These are phyloP conservation scores for Drosophila prostipennis DNA, from an alignment of 2,888 invertebrate species.

Conservation along the genomic window DNA sequence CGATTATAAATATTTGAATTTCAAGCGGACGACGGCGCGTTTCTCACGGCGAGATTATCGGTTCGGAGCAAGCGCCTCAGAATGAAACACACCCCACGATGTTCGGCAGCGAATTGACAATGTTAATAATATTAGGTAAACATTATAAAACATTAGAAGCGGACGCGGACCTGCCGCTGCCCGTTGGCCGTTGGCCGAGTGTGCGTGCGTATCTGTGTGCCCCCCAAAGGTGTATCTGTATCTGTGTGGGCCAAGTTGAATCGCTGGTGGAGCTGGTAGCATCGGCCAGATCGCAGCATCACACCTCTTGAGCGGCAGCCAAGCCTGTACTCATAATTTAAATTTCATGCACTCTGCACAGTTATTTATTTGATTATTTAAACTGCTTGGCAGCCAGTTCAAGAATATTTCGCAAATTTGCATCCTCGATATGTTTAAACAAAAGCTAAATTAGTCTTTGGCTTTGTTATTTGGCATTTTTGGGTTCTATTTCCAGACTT, in stretches of 20 bases:
- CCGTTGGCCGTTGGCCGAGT: slow-evolving; percentile 1
- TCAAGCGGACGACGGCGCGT: slow-evolving; percentile 56
- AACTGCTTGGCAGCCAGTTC: slow-evolving; percentile 24
- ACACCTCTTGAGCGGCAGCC: slow-evolving; percentile 43
- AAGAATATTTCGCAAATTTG: slow-evolving; percentile 36
- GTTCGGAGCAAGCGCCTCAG: slow-evolving; percentile 70
- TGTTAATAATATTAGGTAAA: slow-evolving; percentile 81
- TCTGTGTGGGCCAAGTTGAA: slow-evolving; percentile 6
- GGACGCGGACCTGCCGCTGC: slow-evolving; percentile 42
- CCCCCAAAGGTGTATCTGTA: background rate
- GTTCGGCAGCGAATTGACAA: slow-evolving; percentile 82
- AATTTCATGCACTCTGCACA: slow-evolving; percentile 33
- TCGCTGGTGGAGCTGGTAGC: slow-evolving; percentile 17
- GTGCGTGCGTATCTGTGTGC: slow-evolving; percentile 31
- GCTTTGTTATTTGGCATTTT: background rate
- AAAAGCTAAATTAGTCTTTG: slow-evolving; percentile 4
- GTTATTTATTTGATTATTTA: slow-evolving; percentile 39
- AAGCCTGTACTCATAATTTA: slow-evolving; percentile 34
- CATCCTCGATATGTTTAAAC: slow-evolving; percentile 17
- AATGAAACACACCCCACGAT: slow-evolving; percentile 83
- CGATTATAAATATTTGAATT: slow-evolving; percentile 33
- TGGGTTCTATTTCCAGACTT: slow-evolving; percentile 10
- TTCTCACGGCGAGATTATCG: slow-evolving; percentile 52
- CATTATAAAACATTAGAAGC: slow-evolving; percentile 82
- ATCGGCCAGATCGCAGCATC: slow-evolving; percentile 34